Evolutionary conservation across 2,113 vertebrate species (phyloP), one percentile per base, ranked within the genome.

Genomic region (Cyphomyrus discorhynchus): DNA sequence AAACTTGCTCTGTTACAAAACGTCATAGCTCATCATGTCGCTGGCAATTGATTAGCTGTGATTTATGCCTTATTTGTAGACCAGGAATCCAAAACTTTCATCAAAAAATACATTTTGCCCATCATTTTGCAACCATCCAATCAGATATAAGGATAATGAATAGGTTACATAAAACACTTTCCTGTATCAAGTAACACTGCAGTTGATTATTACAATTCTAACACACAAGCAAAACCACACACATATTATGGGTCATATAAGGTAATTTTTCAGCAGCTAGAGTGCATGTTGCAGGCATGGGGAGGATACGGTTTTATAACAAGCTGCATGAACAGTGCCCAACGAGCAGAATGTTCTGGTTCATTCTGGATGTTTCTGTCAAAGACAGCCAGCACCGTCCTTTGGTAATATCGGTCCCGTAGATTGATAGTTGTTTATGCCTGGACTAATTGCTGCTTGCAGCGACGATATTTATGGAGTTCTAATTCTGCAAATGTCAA

Each of bases 1-100:
- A 27, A 77, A 45, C 46, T 88, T 84, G 50, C 82, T 77, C 50
- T 45, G 21, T 15, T 49, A 52, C 90, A 89, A 94, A 95, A 95
- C 93, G 93, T 93, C 94, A 94, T 15, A 88, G 91, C 92, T 91
- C 86, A 91, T 90, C 80, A 58, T 92, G 92, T 92, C 66, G 24
- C 92, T 94, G 93, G 93, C 91, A 62, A 91, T 83, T 27, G 49
- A 77, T 27, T 86, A 58, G 74, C 10, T n/a, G 27, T 52, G 89
- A 62, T 45, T 21, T 42, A 35, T 27, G 3, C 27, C 27, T 52
- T 45, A 66, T 89, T 56, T 88, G 74, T 84, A 35, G 74, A 31
- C 49, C 2, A 35, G 88, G 31, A 39, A 89, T 62, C 39, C 9
- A 50, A 56, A 88, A 31, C 35, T 77, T 45, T 80, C 42, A 47